Evolutionary conservation across 2,797 vertebrate species (phyloP).

Genomic region (Pogonophryne albipinna): DNA sequence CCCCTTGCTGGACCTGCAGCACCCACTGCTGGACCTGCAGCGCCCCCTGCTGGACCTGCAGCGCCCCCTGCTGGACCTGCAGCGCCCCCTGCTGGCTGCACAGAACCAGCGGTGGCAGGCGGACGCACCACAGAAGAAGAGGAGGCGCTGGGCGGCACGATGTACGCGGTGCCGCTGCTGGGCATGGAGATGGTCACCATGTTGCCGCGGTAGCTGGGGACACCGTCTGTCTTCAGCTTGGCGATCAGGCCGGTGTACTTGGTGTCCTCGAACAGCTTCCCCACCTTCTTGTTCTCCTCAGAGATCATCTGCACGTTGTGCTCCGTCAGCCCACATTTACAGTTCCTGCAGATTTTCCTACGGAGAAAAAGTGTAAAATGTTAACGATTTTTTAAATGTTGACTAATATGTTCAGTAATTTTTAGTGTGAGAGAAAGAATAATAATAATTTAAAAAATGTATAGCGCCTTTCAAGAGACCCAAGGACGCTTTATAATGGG

Average conservation of each 20-base stretch:
- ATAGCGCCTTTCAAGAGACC: too few species aligned
- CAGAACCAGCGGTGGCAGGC: constrained; percentile 12
- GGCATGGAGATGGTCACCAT: constrained; percentile 92
- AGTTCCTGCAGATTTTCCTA: constrained; percentile 98
- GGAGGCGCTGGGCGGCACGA: constrained; percentile 23
- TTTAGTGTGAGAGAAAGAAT: background rate
- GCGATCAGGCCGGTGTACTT: constrained; percentile 96
- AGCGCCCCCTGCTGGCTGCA: constrained; percentile 3
- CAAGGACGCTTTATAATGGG: too few species aligned
- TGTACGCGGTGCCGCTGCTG: constrained; percentile 73
- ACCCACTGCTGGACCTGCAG: too few species aligned
- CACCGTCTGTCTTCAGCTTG: constrained; percentile 93
- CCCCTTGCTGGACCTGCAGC: background rate
- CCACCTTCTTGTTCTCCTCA: constrained; percentile 96
- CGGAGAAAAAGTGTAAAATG: constrained; percentile 22
- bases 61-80: background rate
- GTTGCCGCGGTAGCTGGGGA: constrained; percentile 90
- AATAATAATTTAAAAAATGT: too few species aligned
- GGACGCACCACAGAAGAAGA: constrained; percentile 45
- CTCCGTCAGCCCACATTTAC: constrained; percentile 95
- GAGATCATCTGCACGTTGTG: constrained; percentile 92
- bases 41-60: too few species aligned
- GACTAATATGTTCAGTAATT: background rate
- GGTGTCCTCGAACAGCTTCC: constrained; percentile 96
- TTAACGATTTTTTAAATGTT: background rate